Base-by-base conservation (phyloP, 2,888 invertebrate genomes). In the Macaria liturata region DNA sequence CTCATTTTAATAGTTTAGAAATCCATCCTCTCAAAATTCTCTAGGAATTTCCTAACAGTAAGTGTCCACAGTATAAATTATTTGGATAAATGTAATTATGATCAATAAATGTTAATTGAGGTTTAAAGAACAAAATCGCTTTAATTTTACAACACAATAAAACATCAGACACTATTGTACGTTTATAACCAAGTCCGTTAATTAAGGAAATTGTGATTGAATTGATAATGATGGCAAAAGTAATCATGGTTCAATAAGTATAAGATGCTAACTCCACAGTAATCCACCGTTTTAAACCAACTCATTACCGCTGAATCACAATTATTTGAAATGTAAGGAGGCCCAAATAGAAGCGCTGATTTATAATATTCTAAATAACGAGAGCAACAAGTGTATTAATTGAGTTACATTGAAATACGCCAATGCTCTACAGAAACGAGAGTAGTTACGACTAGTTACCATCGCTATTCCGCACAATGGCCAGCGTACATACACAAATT, bases 401-500 rank as follows among this genome's bases (percentile, higher is more conserved):
- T 30, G 32, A 45, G n/a, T 49, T 46, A 30, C 20, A 32, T 42
- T 46, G 34, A 45, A 45, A 40, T 54, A 32, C 39, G 31, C 6
- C 8, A 32, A 46, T 42, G n/a, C n/a, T 34, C 3, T 5, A 3
- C n/a, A 4, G 50, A 46, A 57, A 53, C 30, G 49, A 37, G 49
- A 46, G 49, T 57, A 57, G 52, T 52, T 52, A 37, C 30, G 39
- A 52, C 49, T 53, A 53, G 53, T 46, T 58, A 46, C 49, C 20
- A 50, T 32, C 9, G 44, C 46, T 31, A 54, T 47, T 47, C 32
- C 45, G 51, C 42, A 52, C 59, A 59, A 49, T 40, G 37, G 42
- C 32, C 49, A 49, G 40, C n/a, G 9, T 40, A 47, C 39, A 45
- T 40, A 52, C 52, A 51, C 54, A 74, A 70, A 74, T 71, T 69